Base-by-base conservation (phyloP, 64 coral and sea anemone species). In the Montipora efflorescens region DNA sequence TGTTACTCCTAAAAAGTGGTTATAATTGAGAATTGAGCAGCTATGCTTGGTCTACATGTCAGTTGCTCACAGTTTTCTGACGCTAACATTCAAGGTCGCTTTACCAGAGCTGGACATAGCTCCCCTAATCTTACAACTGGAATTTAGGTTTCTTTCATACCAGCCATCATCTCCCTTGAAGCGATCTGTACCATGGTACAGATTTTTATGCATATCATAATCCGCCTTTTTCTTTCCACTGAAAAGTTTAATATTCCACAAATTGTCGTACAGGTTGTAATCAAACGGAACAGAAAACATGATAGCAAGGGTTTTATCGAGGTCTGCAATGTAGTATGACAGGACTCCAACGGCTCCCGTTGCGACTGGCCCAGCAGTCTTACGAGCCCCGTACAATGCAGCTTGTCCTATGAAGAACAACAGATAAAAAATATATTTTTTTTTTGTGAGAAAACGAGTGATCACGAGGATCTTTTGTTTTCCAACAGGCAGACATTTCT, bases 231-330 rank as follows among this genome's bases (percentile, higher is more conserved):
- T 15, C 2, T 22, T 25, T n/a, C 77, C 87, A n/a, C n/a, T 8
- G 78, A 82, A 94, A 12, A 90, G 10, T 47, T 89, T 83, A 5
- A 80, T 67, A 47, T 81, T 74, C 85, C 85, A 89, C 92, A 77
- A 83, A 75, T 94, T 94, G 1, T 47, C 1, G 49, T 89, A 89
- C 15, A 75, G 15, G 36, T 77, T 66, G 52, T 89, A 83, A 20
- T 94, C 79, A 76, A 89, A 94, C 8, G 93, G 87, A 51, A 94
- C 87, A 82, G 77, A 76, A 48, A 89, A 94, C 51, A 90, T 47
- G 1, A 90, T 72, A 5, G 83, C 83, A 18, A 93, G 28, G 7
- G 91, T 93, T 10, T 79, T 57, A 7, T 43, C 12, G 79, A 43
- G 2, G 9, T 0, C 2, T 25, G 50, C 2, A 15, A 82, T 59